phyloP scores from a whole-genome alignment of 2,113 vertebrate genomes.

The Spermophilus dauricus region DNA sequence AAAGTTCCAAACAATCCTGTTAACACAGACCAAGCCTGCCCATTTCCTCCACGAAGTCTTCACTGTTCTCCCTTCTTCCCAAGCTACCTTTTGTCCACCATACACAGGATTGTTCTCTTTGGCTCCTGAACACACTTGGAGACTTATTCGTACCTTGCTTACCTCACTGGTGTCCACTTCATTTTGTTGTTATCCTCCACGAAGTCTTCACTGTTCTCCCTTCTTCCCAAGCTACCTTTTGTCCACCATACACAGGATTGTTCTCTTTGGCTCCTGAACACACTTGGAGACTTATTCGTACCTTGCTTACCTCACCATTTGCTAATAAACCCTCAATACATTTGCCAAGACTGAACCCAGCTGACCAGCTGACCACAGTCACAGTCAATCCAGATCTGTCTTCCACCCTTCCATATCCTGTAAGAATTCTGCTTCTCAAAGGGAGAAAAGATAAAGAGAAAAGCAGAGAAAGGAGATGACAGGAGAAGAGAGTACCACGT shows the following conservation, averaged over 20 bases:
- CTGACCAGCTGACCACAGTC: background rate
- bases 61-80: background rate
- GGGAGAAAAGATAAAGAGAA: background rate
- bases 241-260: background rate
- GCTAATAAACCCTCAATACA: background rate
- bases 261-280: background rate
- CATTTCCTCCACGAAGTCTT: background rate
- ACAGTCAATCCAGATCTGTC: background rate
- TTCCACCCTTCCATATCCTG: background rate
- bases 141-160: background rate
- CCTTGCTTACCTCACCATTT: background rate
- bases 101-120: background rate
- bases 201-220: background rate
- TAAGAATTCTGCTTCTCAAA: background rate
- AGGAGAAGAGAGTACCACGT: background rate
- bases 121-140: background rate
- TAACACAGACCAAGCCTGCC: background rate
- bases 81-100: background rate
- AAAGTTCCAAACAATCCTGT: background rate
- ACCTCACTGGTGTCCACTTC: background rate
- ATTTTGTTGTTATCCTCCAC: background rate
- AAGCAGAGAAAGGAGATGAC: background rate
- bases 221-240: background rate
- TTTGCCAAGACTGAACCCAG: background rate
- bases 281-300: background rate